A percentile compares a stretch with the other conserved stretches of the same genome.
These are phyloP conservation scores for Neopelma chrysocephalum DNA, from an alignment of 2,797 vertebrate genomes.

Conservation along the genomic window DNA sequence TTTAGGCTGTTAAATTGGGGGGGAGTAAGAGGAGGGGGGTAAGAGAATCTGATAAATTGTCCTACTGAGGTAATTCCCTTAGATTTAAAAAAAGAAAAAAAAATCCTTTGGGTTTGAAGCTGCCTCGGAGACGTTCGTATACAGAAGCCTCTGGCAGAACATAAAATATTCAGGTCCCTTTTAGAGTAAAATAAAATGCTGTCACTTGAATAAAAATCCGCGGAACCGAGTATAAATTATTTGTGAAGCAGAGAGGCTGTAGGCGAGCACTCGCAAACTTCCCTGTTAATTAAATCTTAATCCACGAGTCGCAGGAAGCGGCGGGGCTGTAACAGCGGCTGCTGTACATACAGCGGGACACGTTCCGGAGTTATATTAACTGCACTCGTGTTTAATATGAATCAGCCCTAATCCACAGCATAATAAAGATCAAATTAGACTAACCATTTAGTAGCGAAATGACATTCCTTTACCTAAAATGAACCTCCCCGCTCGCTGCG, in stretches of 20 bases:
- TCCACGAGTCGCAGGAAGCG: slow-evolving; percentile 36
- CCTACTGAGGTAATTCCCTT: neutral
- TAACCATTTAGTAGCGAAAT: slow-evolving; percentile 73
- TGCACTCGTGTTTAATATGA: slow-evolving; percentile 59
- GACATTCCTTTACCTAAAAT: slow-evolving; percentile 63
- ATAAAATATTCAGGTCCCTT: slow-evolving; percentile 47
- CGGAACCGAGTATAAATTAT: slow-evolving; percentile 51
- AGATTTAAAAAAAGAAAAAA: neutral
- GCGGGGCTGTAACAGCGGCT: neutral
- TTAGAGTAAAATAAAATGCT: slow-evolving; percentile 37
- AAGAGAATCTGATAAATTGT: neutral
- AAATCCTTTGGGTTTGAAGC: neutral
- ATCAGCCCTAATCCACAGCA: slow-evolving; percentile 66
- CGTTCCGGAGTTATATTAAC: slow-evolving; percentile 33
- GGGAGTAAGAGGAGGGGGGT: neutral
- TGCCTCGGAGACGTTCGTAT: neutral
- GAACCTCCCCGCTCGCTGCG: neutral
- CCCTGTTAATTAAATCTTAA: slow-evolving; percentile 69
- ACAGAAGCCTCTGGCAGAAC: neutral
- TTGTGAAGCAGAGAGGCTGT: slow-evolving; percentile 44
- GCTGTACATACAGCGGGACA: slow-evolving; percentile 14
- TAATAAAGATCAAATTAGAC: slow-evolving; percentile 72
- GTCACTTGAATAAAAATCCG: slow-evolving; percentile 59
- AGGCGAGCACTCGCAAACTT: slow-evolving; percentile 42
- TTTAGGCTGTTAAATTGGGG: neutral